phyloP scores from a whole-genome alignment of 2,888 invertebrate species.

The Erynnis tages region DNA sequence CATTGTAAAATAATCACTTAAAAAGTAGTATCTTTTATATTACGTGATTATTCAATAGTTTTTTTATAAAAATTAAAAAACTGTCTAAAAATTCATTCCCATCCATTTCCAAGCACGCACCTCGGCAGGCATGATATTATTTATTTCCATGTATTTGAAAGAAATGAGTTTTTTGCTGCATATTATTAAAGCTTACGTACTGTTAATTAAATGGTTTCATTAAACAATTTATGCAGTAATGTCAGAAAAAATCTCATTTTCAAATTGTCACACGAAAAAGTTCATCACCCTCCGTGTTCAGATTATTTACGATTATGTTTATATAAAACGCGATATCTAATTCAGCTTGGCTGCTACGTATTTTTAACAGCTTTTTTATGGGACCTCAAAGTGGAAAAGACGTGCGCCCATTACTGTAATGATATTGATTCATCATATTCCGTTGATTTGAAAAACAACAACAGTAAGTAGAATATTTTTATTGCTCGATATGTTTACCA shows the following conservation, averaged over 20 bases:
- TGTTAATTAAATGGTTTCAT: not conserved
- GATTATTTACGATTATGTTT: not conserved
- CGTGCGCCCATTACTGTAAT: not conserved
- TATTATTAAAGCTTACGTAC: not conserved
- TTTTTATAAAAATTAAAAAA: not conserved
- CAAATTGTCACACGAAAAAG: not conserved
- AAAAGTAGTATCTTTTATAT: conserved; percentile 1
- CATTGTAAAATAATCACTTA: not conserved
- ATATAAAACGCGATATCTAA: not conserved
- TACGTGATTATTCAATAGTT: not conserved
- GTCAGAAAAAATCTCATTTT: not conserved
- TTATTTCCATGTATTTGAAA: not conserved
- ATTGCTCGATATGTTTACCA: not conserved
- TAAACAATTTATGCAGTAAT: not conserved
- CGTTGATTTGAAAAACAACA: not conserved
- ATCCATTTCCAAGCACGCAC: not conserved
- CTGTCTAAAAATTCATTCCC: conserved; percentile 5
- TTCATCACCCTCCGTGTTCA: not conserved
- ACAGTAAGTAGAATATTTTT: not conserved
- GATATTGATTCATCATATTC: not conserved
- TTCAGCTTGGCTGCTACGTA: not conserved
- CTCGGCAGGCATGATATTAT: not conserved
- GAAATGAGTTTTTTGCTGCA: not conserved
- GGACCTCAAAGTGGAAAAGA: not conserved
- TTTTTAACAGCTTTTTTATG: not conserved